Evolutionary conservation across 2,888 invertebrate genomes (phyloP), one percentile per base, ranked within the genome.

Genomic region (Lithophane socia): DNA sequence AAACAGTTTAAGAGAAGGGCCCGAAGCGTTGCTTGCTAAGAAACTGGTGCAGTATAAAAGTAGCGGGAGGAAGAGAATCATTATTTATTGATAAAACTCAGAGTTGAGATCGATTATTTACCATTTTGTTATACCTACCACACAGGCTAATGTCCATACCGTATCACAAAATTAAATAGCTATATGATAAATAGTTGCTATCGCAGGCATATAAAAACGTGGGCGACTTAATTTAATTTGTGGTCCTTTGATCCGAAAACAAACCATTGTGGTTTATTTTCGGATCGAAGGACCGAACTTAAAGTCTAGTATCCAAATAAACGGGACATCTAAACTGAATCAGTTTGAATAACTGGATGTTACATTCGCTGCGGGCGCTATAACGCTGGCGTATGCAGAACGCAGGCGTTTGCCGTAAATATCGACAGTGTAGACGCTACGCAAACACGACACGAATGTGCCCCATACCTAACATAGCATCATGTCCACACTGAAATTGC

Each of bases 311-410:
- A 52, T 77, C 37, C 63, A 54, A 42, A 67, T 71, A 63, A 54
- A 64, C 24, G 58, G 47, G 54, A 54, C 49, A 70, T 80, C 60
- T 21, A 72, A 77, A 77, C 63, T 63, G 77, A 82, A 80, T 77
- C 71, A 82, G 77, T 83, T 73, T 78, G 78, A 79, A 83, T 74
- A 79, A 73, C 66, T 73, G 79, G 65, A 29, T 79, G 61, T 75
- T 80, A 73, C 61, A 73, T 76, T 80, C 74, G 69, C 80, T 74
- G 67, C 65, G 70, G 75, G 77, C 70, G 76, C 61, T 76, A 73
- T 80, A 58, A 49, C 54, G 65, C 56, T 73, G 29, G 21, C 63
- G 63, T 77, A 64, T 83, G 64, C 67, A 67, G 64, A 77, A 77
- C 44, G 60, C 68, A 54, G 37, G 69, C 70, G 60, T 75, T 75